These are phyloP conservation scores for Frieseomelitta varia DNA, from an alignment of 1,140 invertebrate genomes.

Conservation along the genomic window DNA sequence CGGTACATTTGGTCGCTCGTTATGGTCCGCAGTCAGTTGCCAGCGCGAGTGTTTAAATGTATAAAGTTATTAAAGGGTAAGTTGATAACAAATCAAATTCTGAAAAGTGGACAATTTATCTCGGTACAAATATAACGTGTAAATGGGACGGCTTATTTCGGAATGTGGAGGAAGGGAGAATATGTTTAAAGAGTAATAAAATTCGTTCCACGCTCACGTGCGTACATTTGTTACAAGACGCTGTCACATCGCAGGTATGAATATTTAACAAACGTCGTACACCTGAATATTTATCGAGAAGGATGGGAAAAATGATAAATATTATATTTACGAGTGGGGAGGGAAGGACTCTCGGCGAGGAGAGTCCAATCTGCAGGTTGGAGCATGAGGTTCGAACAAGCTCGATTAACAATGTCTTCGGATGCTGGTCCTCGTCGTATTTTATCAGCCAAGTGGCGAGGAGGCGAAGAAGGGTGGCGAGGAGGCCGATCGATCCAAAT, in stretches of 20 bases:
- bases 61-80: too few species aligned
- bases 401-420: slow-evolving; percentile 29
- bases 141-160: not conserved
- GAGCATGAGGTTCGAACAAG: not conserved
- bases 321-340: not conserved
- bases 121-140: too few species aligned
- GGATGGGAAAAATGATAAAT: not conserved
- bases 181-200: not conserved
- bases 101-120: too few species aligned
- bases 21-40: too few species aligned
- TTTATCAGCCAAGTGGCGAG: slow-evolving; percentile 1
- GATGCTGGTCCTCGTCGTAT: not conserved
- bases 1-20: too few species aligned
- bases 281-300: not conserved
- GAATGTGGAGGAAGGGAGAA: too few species aligned
- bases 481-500: slow-evolving; percentile 58
- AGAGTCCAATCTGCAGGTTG: not conserved
- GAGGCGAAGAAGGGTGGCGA: not conserved
- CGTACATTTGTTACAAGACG: not conserved
- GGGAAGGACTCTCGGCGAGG: not conserved
- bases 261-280: not conserved
- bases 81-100: too few species aligned
- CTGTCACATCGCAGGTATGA: not conserved
- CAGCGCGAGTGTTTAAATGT: too few species aligned
- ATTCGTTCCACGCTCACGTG: not conserved